phyloP scores from a whole-genome alignment of 23 tunicate species.

The Ascidia mentula region DNA sequence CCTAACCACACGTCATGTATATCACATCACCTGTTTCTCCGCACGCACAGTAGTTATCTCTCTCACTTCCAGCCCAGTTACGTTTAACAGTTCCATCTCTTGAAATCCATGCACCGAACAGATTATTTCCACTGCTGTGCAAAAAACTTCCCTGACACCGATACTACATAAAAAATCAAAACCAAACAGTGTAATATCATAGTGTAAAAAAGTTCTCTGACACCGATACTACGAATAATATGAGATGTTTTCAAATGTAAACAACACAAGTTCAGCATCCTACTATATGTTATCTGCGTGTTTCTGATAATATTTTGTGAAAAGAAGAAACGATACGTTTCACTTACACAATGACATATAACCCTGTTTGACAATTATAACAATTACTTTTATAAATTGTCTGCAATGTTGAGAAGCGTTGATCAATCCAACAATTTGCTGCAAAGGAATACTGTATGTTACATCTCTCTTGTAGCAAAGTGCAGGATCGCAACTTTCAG shows the following conservation, averaged over 20 bases:
- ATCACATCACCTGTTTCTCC: conserved; percentile 13
- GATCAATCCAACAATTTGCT: conserved; percentile 11
- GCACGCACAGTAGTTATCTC: background rate
- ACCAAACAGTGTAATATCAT: too few relatives aligned
- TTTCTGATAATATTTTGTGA: too few relatives aligned
- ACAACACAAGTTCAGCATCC: too few relatives aligned
- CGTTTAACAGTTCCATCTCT: background rate
- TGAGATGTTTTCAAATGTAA: too few relatives aligned
- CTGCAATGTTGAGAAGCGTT: conserved; percentile 9
- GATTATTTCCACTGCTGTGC: background rate
- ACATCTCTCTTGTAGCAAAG: conserved; percentile 8
- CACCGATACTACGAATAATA: too few relatives aligned
- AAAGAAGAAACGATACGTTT: background rate
- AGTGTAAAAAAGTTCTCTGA: background rate
- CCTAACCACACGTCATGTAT: too few relatives aligned
- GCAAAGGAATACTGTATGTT: background rate
- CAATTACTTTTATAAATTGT: conserved; percentile 20
- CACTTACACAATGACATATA: too few relatives aligned
- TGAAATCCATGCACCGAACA: conserved; percentile 21
- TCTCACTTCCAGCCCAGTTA: conserved; percentile 7
- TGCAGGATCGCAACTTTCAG: background rate
- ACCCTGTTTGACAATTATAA: background rate
- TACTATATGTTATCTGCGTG: too few relatives aligned
- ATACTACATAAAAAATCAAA: background rate
- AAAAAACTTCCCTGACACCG: background rate